Evolutionary conservation across 1,140 invertebrate species (phyloP), one percentile per base, ranked within the genome.

Genomic region (Papilio glaucus): DNA sequence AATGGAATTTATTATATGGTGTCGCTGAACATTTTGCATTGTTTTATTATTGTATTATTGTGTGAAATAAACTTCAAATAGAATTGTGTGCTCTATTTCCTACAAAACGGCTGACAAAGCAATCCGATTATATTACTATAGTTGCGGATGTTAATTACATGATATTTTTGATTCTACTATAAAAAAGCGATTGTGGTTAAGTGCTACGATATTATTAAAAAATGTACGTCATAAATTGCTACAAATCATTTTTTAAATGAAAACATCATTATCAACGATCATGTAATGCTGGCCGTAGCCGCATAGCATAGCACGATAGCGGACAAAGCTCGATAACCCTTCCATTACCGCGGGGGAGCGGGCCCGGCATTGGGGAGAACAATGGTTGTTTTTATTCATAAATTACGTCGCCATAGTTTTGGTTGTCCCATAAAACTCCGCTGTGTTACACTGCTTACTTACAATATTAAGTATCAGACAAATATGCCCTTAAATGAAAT

Each of bases 1-100:
- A 80, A 85, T 85, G 76, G 80, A 80, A 87, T 89, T 87, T 84
- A 80, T 84, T 85, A 75, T 33, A 2, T 6, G 6, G 6, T 33
- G 6, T 2, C 29, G 6, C 29, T 33, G 29, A 33, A 33, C 29
- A 33, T 6, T 33, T 33, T 33, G 29, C 6, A 33, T 33, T 33
- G 29, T n/a, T n/a, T n/a, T n/a, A n/a, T n/a, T n/a, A n/a, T n/a
- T n/a, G n/a, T n/a, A 33, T 33, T 33, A 33, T 33, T 33, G 29
- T n/a, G n/a, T n/a, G n/a, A n/a, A 33, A 33, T 33, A 3, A 6
- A 33, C 2, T 33, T 33, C 2, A 33, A 33, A 33, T 6, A 33
- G 29, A 33, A 33, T 33, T 33, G 29, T 33, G 2, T 6, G 2
- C 29, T 3, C 29, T 6, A 2, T 33, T 33, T 33, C 29, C 2